Conservation (phyloP, 2,113 vertebrate species). For the Gymnorhina tibicen region DNA sequence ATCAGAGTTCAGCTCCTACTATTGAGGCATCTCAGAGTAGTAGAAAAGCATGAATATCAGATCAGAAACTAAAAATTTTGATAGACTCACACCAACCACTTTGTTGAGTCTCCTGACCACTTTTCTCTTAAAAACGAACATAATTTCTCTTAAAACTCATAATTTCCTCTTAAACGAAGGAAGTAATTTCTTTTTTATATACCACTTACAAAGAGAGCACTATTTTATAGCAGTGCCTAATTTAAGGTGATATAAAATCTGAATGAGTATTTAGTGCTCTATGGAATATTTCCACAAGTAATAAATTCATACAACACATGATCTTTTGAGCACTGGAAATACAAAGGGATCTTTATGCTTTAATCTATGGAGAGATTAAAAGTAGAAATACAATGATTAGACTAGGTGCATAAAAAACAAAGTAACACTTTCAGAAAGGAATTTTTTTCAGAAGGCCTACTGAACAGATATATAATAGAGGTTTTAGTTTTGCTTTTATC, state of each 20-base stretch:
- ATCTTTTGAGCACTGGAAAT: neutral
- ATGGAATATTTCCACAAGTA: neutral
- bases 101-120: neutral
- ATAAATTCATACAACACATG: neutral
- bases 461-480: neutral
- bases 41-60: neutral
- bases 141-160: neutral
- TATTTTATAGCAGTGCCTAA: neutral
- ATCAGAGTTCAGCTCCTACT: neutral
- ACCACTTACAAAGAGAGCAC: neutral
- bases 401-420: neutral
- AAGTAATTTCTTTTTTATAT: neutral
- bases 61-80: neutral
- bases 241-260: neutral
- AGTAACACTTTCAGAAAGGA: neutral
- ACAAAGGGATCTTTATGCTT: neutral
- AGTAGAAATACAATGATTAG: neutral
- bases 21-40: neutral
- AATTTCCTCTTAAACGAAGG: neutral
- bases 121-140: neutral
- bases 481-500: neutral
- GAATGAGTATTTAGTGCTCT: neutral
- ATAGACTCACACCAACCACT: neutral
- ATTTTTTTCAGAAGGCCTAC: neutral
- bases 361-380: neutral